Conservation (phyloP, 2,797 vertebrate species). For the Adelosebastes latens region DNA sequence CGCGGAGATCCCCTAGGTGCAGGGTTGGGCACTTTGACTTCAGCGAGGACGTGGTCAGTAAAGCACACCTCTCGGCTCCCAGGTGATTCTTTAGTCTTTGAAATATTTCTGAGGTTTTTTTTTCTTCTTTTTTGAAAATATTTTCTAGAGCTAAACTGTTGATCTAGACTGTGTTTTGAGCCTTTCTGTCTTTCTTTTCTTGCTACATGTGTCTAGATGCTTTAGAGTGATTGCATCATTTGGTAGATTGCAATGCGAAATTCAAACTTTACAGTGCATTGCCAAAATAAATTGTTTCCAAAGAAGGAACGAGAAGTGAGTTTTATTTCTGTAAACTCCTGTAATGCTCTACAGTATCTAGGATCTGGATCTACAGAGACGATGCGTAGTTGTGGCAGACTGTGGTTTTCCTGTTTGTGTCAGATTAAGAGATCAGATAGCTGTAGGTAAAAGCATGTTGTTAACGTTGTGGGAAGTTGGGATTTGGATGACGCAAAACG, state of each 20-base stretch:
- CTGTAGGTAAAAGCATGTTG: constrained; percentile 19
- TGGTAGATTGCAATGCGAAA: not conserved
- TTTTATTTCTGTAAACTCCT: not conserved
- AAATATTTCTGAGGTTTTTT: not conserved
- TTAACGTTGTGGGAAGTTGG: constrained; percentile 24
- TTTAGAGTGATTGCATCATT: not conserved
- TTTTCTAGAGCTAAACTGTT: not conserved
- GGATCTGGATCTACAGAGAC: constrained; percentile 17
- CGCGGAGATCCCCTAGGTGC: constrained; percentile 66
- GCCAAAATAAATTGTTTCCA: not conserved
- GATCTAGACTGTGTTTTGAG: not conserved
- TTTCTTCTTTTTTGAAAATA: not conserved
- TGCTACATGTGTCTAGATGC: not conserved
- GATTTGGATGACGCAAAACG: constrained; percentile 50
- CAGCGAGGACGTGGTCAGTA: constrained; percentile 76
- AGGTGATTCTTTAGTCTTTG: constrained; percentile 62
- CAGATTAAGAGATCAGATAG: constrained; percentile 52
- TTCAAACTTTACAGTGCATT: not conserved
- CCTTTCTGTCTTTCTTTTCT: not conserved
- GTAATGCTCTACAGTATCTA: not conserved
- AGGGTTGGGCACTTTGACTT: constrained; percentile 79
- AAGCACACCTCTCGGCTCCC: constrained; percentile 56
- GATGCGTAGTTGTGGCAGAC: not conserved
- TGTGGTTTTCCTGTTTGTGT: constrained; percentile 1
- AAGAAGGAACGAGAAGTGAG: not conserved